These are phyloP conservation scores for Mormyrus lacerda DNA, from an alignment of 2,113 vertebrate genomes.

Conservation along the genomic window DNA sequence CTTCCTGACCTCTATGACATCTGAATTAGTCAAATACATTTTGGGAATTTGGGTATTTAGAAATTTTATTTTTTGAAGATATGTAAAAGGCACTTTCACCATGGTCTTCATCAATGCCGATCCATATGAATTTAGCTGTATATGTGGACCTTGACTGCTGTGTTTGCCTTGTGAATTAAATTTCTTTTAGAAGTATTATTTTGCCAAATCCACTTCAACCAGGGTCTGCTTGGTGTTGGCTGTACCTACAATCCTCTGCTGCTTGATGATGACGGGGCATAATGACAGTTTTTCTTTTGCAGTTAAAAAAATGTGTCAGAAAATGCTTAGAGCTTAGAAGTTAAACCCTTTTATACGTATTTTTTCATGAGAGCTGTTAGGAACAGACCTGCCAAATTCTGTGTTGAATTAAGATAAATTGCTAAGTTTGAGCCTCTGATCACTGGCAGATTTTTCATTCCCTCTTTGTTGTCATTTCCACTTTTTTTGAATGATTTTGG, in stretches of 20 bases:
- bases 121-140: neutral
- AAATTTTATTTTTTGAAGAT: neutral
- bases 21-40: neutral
- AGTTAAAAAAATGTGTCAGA: neutral
- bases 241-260: neutral
- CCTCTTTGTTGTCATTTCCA: neutral
- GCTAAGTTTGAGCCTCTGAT: neutral
- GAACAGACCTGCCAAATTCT: constrained; percentile 4
- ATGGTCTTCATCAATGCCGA: neutral
- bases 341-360: neutral
- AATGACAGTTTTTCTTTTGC: neutral
- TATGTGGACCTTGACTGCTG: neutral
- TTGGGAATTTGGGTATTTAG: neutral
- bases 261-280: neutral
- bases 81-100: neutral
- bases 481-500: neutral
- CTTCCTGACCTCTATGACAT: neutral
- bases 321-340: neutral
- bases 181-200: neutral
- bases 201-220: neutral
- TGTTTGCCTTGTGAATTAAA: neutral
- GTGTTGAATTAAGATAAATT: neutral
- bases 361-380: neutral
- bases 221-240: neutral
- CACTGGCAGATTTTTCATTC: neutral